Evolutionary conservation across 2,113 vertebrate species (phyloP).

Genomic region (Podilymbus podiceps): DNA sequence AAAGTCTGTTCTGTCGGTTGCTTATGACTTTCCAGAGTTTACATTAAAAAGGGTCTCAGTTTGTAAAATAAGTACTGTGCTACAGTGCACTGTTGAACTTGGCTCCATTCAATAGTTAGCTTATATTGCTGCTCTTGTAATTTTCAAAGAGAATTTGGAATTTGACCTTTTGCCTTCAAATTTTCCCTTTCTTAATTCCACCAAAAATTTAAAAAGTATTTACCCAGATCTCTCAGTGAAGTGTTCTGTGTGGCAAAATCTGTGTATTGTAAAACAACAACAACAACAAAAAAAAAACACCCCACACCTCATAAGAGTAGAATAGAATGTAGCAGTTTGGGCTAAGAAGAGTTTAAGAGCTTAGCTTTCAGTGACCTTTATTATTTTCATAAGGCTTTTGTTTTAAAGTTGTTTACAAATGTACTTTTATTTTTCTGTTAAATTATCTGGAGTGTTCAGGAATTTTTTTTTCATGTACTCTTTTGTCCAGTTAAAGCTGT

Average conservation of each 20-base stretch:
- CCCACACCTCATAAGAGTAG: not conserved
- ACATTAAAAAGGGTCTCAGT: not conserved
- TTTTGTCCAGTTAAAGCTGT: slow-evolving; percentile 26
- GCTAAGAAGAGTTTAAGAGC: slow-evolving; percentile 27
- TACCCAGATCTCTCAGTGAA: not conserved
- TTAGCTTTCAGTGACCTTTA: not conserved
- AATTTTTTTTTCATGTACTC: slow-evolving; percentile 37
- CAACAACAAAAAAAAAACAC: not conserved
- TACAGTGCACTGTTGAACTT: not conserved
- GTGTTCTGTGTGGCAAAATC: not conserved
- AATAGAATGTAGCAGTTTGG: not conserved
- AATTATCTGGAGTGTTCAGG: slow-evolving; percentile 23
- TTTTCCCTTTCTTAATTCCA: not conserved
- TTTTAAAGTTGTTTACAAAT: slow-evolving; percentile 65
- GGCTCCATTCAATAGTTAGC: not conserved
- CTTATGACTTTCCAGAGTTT: not conserved
- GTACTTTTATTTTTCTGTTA: slow-evolving; percentile 45
- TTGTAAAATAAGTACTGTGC: not conserved
- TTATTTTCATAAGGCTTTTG: slow-evolving; percentile 26
- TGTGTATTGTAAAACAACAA: not conserved
- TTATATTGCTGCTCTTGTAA: not conserved
- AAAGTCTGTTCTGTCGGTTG: not conserved
- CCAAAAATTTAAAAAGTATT: not conserved
- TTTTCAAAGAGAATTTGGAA: not conserved
- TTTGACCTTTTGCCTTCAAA: not conserved